A percentile compares a stretch with the other conserved stretches of the same genome.
Conservation (phyloP, 2,888 invertebrate species). For the Orthosia cruda region DNA sequence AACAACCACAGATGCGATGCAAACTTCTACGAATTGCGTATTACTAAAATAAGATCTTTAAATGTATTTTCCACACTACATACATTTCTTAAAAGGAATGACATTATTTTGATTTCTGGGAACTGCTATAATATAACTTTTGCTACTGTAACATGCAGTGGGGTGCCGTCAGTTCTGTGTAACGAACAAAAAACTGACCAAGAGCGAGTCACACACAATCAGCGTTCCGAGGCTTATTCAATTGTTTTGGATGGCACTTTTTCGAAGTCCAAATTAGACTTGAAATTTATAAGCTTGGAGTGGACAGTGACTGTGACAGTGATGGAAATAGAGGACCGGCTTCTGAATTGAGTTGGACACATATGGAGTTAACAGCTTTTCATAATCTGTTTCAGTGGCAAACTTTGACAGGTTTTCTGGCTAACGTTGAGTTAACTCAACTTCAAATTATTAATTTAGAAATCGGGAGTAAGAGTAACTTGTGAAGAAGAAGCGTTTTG, state of each 20-base stretch:
- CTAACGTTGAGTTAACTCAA: too few relatives aligned
- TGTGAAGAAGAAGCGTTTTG: not conserved
- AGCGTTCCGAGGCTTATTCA: not conserved
- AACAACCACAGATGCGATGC: not conserved
- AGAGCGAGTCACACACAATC: not conserved
- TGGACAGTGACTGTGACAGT: not conserved
- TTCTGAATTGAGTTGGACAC: too few relatives aligned
- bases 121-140: not conserved
- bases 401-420: too few relatives aligned
- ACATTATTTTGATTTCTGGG: not conserved
- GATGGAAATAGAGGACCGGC: too few relatives aligned
- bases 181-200: not conserved
- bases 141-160: not conserved
- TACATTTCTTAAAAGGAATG: not conserved
- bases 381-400: too few relatives aligned
- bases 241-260: not conserved
- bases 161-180: too few relatives aligned
- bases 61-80: not conserved
- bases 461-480: too few relatives aligned
- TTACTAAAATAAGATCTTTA: not conserved
- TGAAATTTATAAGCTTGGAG: not conserved
- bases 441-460: too few relatives aligned
- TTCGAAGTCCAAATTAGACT: not conserved
- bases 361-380: too few relatives aligned
- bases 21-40: not conserved